Evolutionary conservation across 1,140 invertebrate species (phyloP).

Genomic region (Drosophila arizonae): DNA sequence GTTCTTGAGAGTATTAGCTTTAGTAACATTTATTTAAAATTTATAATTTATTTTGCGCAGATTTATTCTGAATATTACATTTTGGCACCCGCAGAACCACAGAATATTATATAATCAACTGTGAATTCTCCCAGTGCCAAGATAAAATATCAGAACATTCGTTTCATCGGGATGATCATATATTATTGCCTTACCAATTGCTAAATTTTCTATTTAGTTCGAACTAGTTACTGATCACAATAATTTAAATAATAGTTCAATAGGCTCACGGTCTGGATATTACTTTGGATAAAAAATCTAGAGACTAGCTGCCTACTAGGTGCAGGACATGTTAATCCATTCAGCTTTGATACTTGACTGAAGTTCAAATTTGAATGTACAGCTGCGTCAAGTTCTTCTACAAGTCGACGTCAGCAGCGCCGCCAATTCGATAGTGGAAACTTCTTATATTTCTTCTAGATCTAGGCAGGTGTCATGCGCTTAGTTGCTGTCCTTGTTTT

Average conservation of each 20-base stretch:
- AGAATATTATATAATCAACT: slow-evolving; percentile 75
- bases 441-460: slow-evolving; percentile 58
- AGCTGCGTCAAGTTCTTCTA: slow-evolving; percentile 62
- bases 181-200: slow-evolving; percentile 19
- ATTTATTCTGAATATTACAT: slow-evolving; percentile 42
- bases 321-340: slow-evolving; percentile 81
- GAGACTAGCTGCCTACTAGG: slow-evolving; percentile 35
- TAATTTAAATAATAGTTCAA: too few relatives aligned
- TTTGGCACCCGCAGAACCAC: slow-evolving; percentile 83
- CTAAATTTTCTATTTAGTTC: background rate
- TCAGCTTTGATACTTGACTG: slow-evolving; percentile 81
- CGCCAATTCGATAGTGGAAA: slow-evolving; percentile 41
- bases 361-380: slow-evolving; percentile 80
- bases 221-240: background rate
- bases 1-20: too few relatives aligned
- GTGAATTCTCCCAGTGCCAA: slow-evolving; percentile 83
- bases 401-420: slow-evolving; percentile 6
- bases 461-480: slow-evolving; percentile 69
- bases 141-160: slow-evolving; percentile 49
- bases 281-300: slow-evolving; percentile 31
- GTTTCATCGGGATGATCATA: background rate
- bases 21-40: too few relatives aligned
- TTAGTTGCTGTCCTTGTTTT: slow-evolving; percentile 64
- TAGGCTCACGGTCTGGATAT: too few relatives aligned
- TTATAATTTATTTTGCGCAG: background rate